Evolutionary conservation across 2,888 invertebrate genomes (phyloP).

Genomic region (Cerastoderma edule): DNA sequence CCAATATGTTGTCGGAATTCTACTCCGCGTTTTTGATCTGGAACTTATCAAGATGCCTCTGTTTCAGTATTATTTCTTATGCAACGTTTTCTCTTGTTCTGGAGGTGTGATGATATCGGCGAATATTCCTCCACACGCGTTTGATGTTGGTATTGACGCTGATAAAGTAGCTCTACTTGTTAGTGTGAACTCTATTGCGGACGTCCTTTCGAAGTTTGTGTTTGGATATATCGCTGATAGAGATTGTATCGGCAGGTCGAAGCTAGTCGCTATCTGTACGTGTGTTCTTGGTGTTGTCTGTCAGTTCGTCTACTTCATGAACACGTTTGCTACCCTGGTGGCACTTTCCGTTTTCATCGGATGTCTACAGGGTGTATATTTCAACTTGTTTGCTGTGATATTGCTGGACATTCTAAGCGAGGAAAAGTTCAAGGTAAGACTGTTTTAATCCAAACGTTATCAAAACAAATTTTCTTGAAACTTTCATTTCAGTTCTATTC

Average conservation of each 20-base stretch:
- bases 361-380: slow-evolving; percentile 38
- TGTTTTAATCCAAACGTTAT: too few species aligned
- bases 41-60: slow-evolving; percentile 29
- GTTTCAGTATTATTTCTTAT: slow-evolving; percentile 35
- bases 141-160: slow-evolving; percentile 46
- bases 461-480: not conserved
- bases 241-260: slow-evolving; percentile 28
- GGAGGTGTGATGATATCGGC: slow-evolving; percentile 34
- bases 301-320: slow-evolving; percentile 33
- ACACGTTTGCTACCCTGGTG: slow-evolving; percentile 28
- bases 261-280: slow-evolving; percentile 27
- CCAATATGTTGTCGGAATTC: not conserved
- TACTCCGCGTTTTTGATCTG: too few species aligned
- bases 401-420: slow-evolving; percentile 32
- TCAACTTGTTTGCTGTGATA: slow-evolving; percentile 37
- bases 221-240: slow-evolving; percentile 39
- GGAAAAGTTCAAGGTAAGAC: slow-evolving; percentile 39
- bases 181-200: slow-evolving; percentile 44
- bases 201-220: slow-evolving; percentile 39
- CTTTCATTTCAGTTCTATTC: not conserved
- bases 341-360: slow-evolving; percentile 32
- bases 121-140: slow-evolving; percentile 56
- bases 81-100: slow-evolving; percentile 29
- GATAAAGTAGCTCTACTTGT: slow-evolving; percentile 44
- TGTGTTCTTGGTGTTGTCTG: slow-evolving; percentile 28